Base-by-base conservation (phyloP, 2,888 invertebrate species). In the Harpalus rufipes region DNA sequence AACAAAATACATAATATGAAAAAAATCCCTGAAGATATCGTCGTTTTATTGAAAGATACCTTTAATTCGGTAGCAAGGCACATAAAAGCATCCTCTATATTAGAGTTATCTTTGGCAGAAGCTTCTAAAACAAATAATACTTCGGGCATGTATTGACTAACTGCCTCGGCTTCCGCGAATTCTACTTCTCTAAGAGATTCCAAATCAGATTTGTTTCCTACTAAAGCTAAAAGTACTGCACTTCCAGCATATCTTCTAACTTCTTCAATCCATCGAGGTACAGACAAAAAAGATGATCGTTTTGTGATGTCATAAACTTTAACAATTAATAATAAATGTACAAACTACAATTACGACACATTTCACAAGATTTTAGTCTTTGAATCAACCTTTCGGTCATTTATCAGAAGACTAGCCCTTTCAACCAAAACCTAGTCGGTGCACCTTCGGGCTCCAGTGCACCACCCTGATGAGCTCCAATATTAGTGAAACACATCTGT, bases 241-340 rank as follows among this genome's bases (percentile, higher is more conserved):
- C 96, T 96, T 18, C 98, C 97, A 81, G 99, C 97, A 90, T 98
- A 99, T 89, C 96, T 94, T 87, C 97, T 93, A 0, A 99, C 97
- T 92, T 99, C 99, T 89, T 98, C 98, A 87, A 99, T 95, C 99
- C 99, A 99, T 90, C 97, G 95, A 90, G 97, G 96, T 83, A 99
- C 93, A 88, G 96, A 97, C 86, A 97, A 93, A 92, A 98, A 99
- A 63, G 98, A 96, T 81, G 97, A 95, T 85, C 97, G 93, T 90
- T 97, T 98, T 86, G 98, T 98, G 87, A 99, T 97, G 91, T 99
- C 99, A 91, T 98, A 99, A 44, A 97, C 98, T 95, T 91, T 21
- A 21, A 21, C 21, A 21, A 21, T 21, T 21, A 21, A 21, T 21
- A 21, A 21, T 21, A 21, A 21, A 21, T 21, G 21, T 21, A 21